These are phyloP conservation scores for Zaprionus capensis DNA, from an alignment of 1,140 invertebrate genomes.

Conservation along the genomic window DNA sequence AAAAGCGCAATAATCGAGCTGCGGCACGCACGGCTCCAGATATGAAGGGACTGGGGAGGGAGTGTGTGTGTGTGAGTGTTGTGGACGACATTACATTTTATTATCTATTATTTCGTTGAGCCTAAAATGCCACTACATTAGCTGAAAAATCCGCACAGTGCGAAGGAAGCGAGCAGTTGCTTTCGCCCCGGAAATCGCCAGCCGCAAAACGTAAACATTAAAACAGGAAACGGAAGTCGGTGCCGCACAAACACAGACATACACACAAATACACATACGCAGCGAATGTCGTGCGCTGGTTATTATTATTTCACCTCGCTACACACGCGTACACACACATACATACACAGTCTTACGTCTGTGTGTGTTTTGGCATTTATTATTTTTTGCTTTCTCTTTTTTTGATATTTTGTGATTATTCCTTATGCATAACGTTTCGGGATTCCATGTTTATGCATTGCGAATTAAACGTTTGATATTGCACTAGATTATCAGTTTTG, in stretches of 20 bases:
- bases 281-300: conserved; percentile 47
- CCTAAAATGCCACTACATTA: conserved; percentile 78
- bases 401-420: conserved; percentile 43
- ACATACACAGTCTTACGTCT: background rate
- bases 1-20: conserved; percentile 69
- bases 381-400: conserved; percentile 35
- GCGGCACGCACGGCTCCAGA: conserved; percentile 56
- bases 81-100: conserved; percentile 75
- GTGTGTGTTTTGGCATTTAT: conserved; percentile 38
- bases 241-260: conserved; percentile 41
- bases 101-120: conserved; percentile 78
- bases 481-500: conserved; percentile 12
- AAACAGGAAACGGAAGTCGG: conserved; percentile 75
- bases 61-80: conserved; percentile 21
- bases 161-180: background rate
- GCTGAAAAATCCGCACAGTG: conserved; percentile 63
- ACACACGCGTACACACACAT: background rate
- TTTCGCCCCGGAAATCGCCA: conserved; percentile 37
- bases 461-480: conserved; percentile 49
- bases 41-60: conserved; percentile 9
- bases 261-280: conserved; percentile 13
- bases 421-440: conserved; percentile 66
- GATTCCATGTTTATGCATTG: conserved; percentile 57
- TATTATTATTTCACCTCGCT: conserved; percentile 73
- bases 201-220: conserved; percentile 80